Evolutionary conservation across 2,888 invertebrate genomes (phyloP), one percentile per base, ranked within the genome.

Genomic region (Apamea monoglypha): DNA sequence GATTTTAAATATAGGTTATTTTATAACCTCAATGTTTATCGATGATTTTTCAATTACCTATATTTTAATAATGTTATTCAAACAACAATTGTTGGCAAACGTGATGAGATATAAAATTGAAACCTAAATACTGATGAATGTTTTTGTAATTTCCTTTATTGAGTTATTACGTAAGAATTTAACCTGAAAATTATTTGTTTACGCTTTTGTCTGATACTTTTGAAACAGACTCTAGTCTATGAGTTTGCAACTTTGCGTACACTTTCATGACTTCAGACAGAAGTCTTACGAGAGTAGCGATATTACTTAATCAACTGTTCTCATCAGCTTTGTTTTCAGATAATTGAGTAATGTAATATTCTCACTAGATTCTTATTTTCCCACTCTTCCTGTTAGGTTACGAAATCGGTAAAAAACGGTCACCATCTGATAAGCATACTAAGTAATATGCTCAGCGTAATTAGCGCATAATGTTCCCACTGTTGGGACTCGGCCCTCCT

Each of bases 241-340:
- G 69, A 16, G 44, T 63, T 63, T 16, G 40, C 5, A 7, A 40
- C 40, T 40, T 40, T 40, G 40, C 40, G 2, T 18, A 40, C 75
- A 71, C 75, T 75, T 80, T 36, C 53, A 81, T 71, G 75, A 44
- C 61, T 81, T 81, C 81, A 50, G 25, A 12, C 36, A 29, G 78
- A 78, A 80, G 36, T 29, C 61, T 53, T 80, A 69, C 53, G 32
- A 56, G 44, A 47, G 70, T 44, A 61, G 56, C 32, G 10, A 50
- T 32, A 67, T 56, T 71, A 61, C 72, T 72, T 78, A 73, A 80
- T 80, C 29, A 73, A 68, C 16, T 44, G 16, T 25, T 72, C 8
- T 25, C 53, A 29, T 40, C 29, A 2, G 29, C 6, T 53, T 69
- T 53, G 36, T 53, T 47, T 69, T 32, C 6, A 61, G 18, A 61